phyloP scores from a whole-genome alignment of 2,113 vertebrate species.

The Ptyas mucosa region DNA sequence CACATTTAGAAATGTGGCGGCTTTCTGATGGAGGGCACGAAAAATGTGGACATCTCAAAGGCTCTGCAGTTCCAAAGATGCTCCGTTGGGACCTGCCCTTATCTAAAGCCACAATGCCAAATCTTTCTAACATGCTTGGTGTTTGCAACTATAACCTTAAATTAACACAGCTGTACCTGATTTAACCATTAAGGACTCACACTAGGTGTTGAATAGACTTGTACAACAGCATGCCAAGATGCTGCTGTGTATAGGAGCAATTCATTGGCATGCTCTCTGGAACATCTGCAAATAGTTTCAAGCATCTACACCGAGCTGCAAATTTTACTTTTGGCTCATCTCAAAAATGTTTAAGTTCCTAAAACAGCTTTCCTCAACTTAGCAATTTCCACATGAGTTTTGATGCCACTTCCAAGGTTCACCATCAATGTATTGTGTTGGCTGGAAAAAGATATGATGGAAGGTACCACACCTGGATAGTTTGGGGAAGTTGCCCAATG shows the following conservation, averaged over 20 bases:
- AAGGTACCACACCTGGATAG: not conserved
- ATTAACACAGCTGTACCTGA: not conserved
- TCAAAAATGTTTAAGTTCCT: not conserved
- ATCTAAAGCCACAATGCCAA: not conserved
- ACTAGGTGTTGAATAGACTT: not conserved
- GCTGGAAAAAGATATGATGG: not conserved
- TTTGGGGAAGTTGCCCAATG: not conserved
- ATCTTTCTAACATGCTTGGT: not conserved
- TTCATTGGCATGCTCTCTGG: not conserved
- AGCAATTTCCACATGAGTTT: not conserved
- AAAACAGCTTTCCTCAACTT: not conserved
- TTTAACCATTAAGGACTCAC: not conserved
- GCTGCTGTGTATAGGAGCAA: not conserved
- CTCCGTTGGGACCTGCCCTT: conserved; percentile 16
- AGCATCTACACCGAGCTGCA: not conserved
- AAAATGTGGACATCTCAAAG: conserved; percentile 10
- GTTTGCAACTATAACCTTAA: not conserved
- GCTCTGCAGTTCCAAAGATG: not conserved
- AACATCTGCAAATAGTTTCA: not conserved
- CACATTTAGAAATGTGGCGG: conserved; percentile 20
- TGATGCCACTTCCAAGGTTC: not conserved
- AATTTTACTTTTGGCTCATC: not conserved
- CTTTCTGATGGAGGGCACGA: not conserved
- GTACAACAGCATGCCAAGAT: not conserved
- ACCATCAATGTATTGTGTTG: not conserved